Conservation (phyloP, 30 jellyfish, hydroid and myxozoan species). For the Aurelia aurita complex sp. Pacific region DNA sequence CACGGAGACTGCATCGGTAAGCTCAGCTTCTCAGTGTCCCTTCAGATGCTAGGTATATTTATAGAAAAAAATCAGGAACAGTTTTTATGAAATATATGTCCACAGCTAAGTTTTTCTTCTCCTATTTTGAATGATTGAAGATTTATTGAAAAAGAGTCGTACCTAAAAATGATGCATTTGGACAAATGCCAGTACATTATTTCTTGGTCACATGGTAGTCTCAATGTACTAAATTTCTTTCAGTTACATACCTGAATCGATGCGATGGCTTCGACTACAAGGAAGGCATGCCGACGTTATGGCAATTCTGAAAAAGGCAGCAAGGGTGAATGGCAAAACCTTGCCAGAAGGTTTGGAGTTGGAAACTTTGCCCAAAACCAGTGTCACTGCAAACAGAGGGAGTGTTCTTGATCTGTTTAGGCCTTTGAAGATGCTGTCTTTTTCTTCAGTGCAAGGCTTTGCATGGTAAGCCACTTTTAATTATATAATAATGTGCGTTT, state of each 20-base stretch:
- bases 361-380: constrained; percentile 23
- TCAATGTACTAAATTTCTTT: background rate
- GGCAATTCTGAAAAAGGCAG: constrained; percentile 55
- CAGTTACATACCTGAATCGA: constrained; percentile 86
- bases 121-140: no score
- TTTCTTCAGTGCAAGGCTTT: constrained; percentile 67
- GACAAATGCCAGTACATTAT: no score
- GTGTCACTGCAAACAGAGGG: constrained; percentile 23
- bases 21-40: no score
- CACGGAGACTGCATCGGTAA: no score
- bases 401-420: constrained; percentile 62
- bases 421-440: constrained; percentile 45
- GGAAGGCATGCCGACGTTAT: constrained; percentile 82
- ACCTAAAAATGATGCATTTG: no score
- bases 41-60: no score
- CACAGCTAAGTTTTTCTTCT: no score
- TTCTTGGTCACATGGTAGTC: background rate
- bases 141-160: no score
- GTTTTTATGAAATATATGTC: no score
- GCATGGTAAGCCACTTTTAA: constrained; percentile 43
- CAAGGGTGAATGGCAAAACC: constrained; percentile 57
- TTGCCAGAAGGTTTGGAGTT: constrained; percentile 56
- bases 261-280: constrained; percentile 85
- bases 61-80: no score
- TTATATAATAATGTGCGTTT: background rate